phyloP scores from a whole-genome alignment of 2,113 vertebrate species.

The Percopsis transmontana region DNA sequence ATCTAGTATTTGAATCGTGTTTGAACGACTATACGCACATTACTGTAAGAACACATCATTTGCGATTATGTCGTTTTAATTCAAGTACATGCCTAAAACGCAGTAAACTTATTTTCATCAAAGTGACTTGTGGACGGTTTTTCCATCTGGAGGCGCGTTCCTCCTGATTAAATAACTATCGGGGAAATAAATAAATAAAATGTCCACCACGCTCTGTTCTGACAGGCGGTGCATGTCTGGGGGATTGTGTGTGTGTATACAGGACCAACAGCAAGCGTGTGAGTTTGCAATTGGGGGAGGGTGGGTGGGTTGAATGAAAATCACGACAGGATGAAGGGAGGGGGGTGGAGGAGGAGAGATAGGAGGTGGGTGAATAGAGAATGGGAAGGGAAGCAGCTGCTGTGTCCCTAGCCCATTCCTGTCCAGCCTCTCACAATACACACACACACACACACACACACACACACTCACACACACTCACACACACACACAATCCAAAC shows the following conservation, averaged over 20 bases:
- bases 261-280: slow-evolving; percentile 53
- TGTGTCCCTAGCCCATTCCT: slow-evolving; percentile 40
- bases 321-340: slow-evolving; percentile 64
- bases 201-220: not conserved
- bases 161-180: not conserved
- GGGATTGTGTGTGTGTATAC: slow-evolving; percentile 1
- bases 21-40: too few species aligned
- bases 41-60: too few species aligned
- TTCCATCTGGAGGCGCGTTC: not conserved
- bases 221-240: slow-evolving; percentile 17
- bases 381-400: slow-evolving; percentile 79
- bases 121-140: too few species aligned
- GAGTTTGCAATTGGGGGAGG: slow-evolving; percentile 82
- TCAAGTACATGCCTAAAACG: too few species aligned
- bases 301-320: slow-evolving; percentile 73
- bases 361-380: slow-evolving; percentile 31
- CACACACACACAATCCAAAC: not conserved
- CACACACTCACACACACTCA: slow-evolving; percentile 2
- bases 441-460: slow-evolving; percentile 12
- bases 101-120: too few species aligned
- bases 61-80: too few species aligned
- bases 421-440: slow-evolving; percentile 37
- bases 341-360: slow-evolving; percentile 27
- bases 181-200: not conserved
- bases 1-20: too few species aligned